Evolutionary conservation across 2,113 vertebrate species (phyloP), one percentile per base, ranked within the genome.

Genomic region (Hypocryptadius cinnamomeus): DNA sequence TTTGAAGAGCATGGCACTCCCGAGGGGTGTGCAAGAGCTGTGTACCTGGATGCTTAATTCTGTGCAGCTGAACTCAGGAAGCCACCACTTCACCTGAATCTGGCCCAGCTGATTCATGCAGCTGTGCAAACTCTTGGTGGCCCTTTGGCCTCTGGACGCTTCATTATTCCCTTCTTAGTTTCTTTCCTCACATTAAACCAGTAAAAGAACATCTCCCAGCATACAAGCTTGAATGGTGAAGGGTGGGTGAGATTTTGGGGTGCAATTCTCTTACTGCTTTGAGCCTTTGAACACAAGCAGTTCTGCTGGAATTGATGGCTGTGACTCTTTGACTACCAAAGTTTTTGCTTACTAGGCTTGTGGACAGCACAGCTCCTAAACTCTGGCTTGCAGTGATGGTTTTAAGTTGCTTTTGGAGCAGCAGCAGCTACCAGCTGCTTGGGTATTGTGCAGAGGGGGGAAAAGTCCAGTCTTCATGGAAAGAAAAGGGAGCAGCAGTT

Each of bases 1-100:
- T 35, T 69, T 69, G 61, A 60, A 51, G 44, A 77, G 40, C 37
- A 15, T 35, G 56, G 53, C 1, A 2, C 30, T 60, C 14, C 21
- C 0, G 10, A 63, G 27, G 17, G 22, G 5, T 35, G 25, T 59
- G 51, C 0, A 8, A 70, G 79, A 33, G 21, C n/a, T 44, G 15
- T 12, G 8, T 79, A 39, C 30, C 35, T 85, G 64, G 60, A 9
- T 30, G 13, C 3, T 8, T 13, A 15, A 21, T 77, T 87, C 40
- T 50, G 31, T 35, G 51, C 13, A 25, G 39, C 15, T 90, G 82
- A 84, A 24, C 42, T 31, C 0, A 1, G 61, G 35, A 81, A 71
- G 48, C 10, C 35, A 5, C 22, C 0, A 0, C 16, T 37, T 68
- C 35, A 11, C n/a, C 42, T 76, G 44, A 14, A 48, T 25, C 40